Conservation (phyloP, 2,888 invertebrate genomes). For the Lamproptera curius region DNA sequence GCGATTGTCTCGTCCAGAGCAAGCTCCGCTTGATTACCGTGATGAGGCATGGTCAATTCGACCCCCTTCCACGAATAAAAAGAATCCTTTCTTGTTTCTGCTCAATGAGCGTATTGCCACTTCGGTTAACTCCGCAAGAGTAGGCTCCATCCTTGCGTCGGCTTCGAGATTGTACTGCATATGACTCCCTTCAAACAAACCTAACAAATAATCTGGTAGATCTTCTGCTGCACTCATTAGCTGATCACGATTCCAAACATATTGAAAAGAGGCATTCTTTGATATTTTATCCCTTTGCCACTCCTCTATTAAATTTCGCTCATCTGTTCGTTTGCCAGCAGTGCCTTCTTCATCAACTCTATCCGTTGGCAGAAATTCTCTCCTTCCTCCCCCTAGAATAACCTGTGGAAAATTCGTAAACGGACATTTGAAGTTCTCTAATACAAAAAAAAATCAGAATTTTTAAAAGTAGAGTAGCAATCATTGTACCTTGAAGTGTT, state of each 20-base stretch:
- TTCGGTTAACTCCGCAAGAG: slow-evolving; percentile 49
- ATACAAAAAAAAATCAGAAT: background rate
- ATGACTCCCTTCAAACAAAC: slow-evolving; percentile 79
- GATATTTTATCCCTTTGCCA: slow-evolving; percentile 77
- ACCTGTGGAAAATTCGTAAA: no score
- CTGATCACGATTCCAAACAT: slow-evolving; percentile 79
- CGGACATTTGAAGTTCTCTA: no score
- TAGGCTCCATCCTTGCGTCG: slow-evolving; percentile 34
- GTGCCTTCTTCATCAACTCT: slow-evolving; percentile 70
- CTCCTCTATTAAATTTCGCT: slow-evolving; percentile 80
- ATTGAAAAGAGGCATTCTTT: slow-evolving; percentile 53
- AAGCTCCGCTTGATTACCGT: slow-evolving; percentile 64
- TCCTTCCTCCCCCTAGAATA: slow-evolving; percentile 86
- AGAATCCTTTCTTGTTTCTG: slow-evolving; percentile 80
- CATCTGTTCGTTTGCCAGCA: slow-evolving; percentile 72
- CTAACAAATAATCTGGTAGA: slow-evolving; percentile 79
- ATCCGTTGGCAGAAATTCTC: slow-evolving; percentile 78
- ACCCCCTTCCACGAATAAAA: slow-evolving; percentile 82
- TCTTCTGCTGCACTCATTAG: slow-evolving; percentile 54
- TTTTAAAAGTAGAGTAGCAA: background rate
- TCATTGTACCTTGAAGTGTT: slow-evolving; percentile 78
- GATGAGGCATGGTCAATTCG: slow-evolving; percentile 81
- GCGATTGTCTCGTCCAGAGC: slow-evolving; percentile 82
- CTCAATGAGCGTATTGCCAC: slow-evolving; percentile 82
- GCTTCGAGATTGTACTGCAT: slow-evolving; percentile 81